phyloP scores from a whole-genome alignment of 1,140 invertebrate species.

The Mycetomoellerius zeteki region DNA sequence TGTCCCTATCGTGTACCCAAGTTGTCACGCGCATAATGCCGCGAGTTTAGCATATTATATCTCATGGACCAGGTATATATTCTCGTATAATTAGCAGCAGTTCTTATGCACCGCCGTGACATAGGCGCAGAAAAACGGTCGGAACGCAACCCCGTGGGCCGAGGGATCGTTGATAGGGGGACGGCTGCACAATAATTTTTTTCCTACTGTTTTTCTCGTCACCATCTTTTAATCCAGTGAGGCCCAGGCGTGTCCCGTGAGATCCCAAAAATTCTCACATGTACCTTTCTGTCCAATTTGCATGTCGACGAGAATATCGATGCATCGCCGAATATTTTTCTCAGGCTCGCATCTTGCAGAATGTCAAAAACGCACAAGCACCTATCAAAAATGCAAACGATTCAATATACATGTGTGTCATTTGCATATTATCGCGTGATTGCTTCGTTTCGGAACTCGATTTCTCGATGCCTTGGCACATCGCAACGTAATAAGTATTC shows the following conservation, averaged over 20 bases:
- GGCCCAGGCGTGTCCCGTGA: conserved; percentile 6
- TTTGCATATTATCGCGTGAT: conserved; percentile 14
- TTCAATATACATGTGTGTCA: background rate
- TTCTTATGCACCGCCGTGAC: conserved; percentile 72
- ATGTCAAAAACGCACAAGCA: background rate
- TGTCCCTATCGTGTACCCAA: conserved; percentile 76
- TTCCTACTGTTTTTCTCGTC: conserved; percentile 62
- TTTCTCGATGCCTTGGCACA: background rate
- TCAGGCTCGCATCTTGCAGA: conserved; percentile 25
- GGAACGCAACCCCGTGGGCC: conserved; percentile 29
- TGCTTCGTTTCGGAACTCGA: background rate
- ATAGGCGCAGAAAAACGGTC: conserved; percentile 70
- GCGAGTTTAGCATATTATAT: conserved; percentile 80
- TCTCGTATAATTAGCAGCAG: conserved; percentile 83
- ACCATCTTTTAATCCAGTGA: conserved; percentile 14
- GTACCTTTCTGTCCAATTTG: conserved; percentile 41
- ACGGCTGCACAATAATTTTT: conserved; percentile 44
- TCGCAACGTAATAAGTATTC: background rate
- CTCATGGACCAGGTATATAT: conserved; percentile 81
- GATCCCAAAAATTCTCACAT: conserved; percentile 50
- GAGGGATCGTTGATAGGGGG: background rate
- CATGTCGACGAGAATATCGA: conserved; percentile 54
- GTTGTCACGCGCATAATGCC: conserved; percentile 82
- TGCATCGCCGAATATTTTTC: conserved; percentile 28
- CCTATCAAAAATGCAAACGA: conserved; percentile 19